Percentiles rank a stretch among this genome's conserved stretches.
These are phyloP conservation scores for Cryptocephalus primarius DNA, from an alignment of 2,888 invertebrate species.

Conservation along the genomic window DNA sequence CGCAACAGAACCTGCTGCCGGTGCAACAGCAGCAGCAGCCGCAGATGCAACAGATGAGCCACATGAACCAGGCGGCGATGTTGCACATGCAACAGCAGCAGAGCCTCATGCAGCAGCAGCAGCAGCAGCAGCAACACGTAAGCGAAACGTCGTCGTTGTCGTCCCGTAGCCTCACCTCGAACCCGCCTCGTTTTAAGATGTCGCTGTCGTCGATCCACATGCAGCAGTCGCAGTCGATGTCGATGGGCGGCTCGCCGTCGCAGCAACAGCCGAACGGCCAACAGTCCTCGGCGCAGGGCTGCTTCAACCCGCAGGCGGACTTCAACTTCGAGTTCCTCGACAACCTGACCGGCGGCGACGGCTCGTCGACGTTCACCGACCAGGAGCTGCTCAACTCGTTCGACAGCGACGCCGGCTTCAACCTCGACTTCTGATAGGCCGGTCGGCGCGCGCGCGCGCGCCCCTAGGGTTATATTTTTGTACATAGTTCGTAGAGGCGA, in stretches of 20 bases:
- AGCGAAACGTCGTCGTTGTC: no score
- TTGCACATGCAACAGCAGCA: conserved; percentile 43
- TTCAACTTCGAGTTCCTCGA: conserved; percentile 80
- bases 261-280: conserved; percentile 17
- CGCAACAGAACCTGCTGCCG: conserved; percentile 17
- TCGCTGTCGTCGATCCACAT: conserved; percentile 55
- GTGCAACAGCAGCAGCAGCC: conserved; percentile 11
- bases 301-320: conserved; percentile 47
- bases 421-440: conserved; percentile 37
- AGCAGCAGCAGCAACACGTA: conserved; percentile 17
- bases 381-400: conserved; percentile 76
- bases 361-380: conserved; percentile 60
- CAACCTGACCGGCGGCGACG: conserved; percentile 63
- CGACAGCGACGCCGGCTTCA: conserved; percentile 61
- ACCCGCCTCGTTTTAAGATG: no score
- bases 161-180: no score
- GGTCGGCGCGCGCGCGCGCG: no score
- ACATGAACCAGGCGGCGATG: conserved; percentile 42
- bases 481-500: conserved; percentile 30
- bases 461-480: conserved; percentile 23
- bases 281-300: conserved; percentile 35
- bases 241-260: conserved; percentile 36
- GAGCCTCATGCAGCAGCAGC: conserved; percentile 38
- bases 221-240: conserved; percentile 57
- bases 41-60: conserved; percentile 33